Percentiles rank a stretch among this genome's conserved stretches.
phyloP scores from a whole-genome alignment of 2,797 vertebrate species.

The Staurois parvus region DNA sequence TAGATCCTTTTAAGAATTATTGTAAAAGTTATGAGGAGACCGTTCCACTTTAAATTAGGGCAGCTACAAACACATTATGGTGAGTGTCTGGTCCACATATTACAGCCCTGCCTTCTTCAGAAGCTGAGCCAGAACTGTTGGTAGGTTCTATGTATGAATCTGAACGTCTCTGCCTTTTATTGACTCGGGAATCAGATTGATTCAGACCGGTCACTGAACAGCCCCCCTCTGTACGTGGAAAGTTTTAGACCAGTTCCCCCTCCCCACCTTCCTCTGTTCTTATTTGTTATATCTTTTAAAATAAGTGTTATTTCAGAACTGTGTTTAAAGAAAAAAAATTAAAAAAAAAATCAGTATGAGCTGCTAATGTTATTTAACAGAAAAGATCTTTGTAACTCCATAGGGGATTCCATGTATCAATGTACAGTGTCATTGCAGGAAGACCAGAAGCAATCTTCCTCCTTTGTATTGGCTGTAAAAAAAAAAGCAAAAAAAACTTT shows the following conservation, averaged over 20 bases:
- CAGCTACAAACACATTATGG: too few relatives aligned
- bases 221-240: not conserved
- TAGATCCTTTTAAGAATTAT: too few relatives aligned
- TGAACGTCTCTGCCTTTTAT: not conserved
- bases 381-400: constrained; percentile 79
- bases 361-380: constrained; percentile 87
- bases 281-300: constrained; percentile 64
- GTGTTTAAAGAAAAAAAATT: constrained; percentile 80
- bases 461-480: constrained; percentile 97
- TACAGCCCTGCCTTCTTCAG: not conserved
- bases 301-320: constrained; percentile 77
- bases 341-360: constrained; percentile 84
- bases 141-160: not conserved
- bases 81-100: not conserved
- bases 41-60: not conserved
- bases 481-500: constrained; percentile 87
- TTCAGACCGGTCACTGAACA: not conserved
- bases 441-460: constrained; percentile 82
- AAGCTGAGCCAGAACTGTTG: not conserved
- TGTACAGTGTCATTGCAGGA: constrained; percentile 82
- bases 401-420: constrained; percentile 70
- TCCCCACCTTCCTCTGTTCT: not conserved
- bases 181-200: not conserved
- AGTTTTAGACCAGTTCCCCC: constrained; percentile 69
- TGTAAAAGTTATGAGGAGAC: not conserved